A percentile compares a stretch with the other conserved stretches of the same genome.
Evolutionary conservation across 2,888 invertebrate species (phyloP).

Genomic region (Cancer borealis): DNA sequence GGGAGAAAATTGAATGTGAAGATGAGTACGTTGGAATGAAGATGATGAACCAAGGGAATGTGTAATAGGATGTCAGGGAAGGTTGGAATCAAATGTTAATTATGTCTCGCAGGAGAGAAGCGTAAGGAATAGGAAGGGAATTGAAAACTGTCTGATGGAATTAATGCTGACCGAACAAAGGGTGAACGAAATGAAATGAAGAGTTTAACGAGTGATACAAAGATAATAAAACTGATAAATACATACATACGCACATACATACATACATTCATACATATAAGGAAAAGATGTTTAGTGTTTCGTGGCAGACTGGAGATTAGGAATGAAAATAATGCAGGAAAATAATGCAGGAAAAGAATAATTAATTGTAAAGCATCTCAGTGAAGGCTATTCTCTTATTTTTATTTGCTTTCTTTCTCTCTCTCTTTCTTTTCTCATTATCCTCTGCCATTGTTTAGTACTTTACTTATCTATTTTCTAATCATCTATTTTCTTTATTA

Average conservation of each 20-base stretch:
- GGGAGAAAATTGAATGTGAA: not conserved
- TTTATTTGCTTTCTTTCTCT: not conserved
- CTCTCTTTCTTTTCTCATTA: not conserved
- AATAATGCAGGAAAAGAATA: not conserved
- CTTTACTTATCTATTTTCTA: too few relatives aligned
- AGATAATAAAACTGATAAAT: not conserved
- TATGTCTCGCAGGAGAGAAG: not conserved
- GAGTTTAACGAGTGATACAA: not conserved
- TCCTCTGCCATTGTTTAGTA: not conserved
- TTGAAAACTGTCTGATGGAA: not conserved
- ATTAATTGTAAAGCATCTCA: too few relatives aligned
- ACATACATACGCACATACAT: too few relatives aligned
- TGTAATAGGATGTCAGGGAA: conserved; percentile 4
- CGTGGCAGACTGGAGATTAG: not conserved
- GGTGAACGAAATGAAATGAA: not conserved
- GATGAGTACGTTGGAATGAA: not conserved
- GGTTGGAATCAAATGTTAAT: conserved; percentile 15
- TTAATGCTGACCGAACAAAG: not conserved
- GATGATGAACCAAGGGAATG: conserved; percentile 32
- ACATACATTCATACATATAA: too few relatives aligned
- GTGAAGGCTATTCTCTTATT: not conserved
- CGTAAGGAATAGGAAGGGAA: conserved; percentile 15
- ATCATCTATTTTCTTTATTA: not conserved
- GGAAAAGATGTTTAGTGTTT: not conserved
- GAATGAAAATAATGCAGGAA: not conserved